Percentiles rank a stretch among this genome's conserved stretches.
These are phyloP conservation scores for Podabrus alpinus DNA, from an alignment of 2,888 invertebrate genomes.

Conservation along the genomic window DNA sequence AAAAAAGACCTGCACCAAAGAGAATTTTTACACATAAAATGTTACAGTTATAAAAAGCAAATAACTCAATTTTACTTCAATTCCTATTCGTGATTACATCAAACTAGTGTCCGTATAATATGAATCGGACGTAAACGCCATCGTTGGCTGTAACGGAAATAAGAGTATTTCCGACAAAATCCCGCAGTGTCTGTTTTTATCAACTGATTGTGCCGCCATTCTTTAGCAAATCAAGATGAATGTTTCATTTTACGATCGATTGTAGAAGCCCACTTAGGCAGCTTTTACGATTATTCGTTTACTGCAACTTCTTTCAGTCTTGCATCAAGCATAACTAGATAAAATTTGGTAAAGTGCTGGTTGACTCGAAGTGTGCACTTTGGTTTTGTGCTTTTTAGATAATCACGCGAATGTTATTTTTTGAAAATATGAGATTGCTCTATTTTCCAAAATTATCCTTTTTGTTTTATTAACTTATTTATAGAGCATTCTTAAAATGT, in stretches of 20 bases:
- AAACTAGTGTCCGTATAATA: slow-evolving; percentile 44
- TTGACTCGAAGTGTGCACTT: background rate
- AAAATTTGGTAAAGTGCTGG: slow-evolving; percentile 34
- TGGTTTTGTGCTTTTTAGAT: background rate
- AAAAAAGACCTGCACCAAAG: background rate
- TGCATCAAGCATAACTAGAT: slow-evolving; percentile 35
- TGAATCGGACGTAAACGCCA: slow-evolving; percentile 45
- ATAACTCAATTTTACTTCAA: slow-evolving; percentile 26
- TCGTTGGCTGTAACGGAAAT: slow-evolving; percentile 44
- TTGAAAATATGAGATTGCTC: background rate
- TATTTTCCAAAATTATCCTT: background rate
- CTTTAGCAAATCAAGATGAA: slow-evolving; percentile 46
- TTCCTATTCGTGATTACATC: slow-evolving; percentile 37
- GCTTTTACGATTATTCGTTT: slow-evolving; percentile 43
- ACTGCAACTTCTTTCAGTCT: slow-evolving; percentile 33
- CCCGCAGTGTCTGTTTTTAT: slow-evolving; percentile 44
- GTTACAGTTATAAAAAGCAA: slow-evolving; percentile 1
- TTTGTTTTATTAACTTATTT: background rate
- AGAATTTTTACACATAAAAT: background rate
- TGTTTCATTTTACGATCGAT: slow-evolving; percentile 40
- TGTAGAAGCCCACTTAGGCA: slow-evolving; percentile 34
- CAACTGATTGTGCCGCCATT: slow-evolving; percentile 42
- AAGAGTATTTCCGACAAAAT: slow-evolving; percentile 43
- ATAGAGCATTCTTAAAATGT: background rate
- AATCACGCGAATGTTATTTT: background rate